Percentiles rank a stretch among this genome's conserved stretches.
Conservation (phyloP, 2,113 vertebrate genomes). For the Sapayoa aenigma region DNA sequence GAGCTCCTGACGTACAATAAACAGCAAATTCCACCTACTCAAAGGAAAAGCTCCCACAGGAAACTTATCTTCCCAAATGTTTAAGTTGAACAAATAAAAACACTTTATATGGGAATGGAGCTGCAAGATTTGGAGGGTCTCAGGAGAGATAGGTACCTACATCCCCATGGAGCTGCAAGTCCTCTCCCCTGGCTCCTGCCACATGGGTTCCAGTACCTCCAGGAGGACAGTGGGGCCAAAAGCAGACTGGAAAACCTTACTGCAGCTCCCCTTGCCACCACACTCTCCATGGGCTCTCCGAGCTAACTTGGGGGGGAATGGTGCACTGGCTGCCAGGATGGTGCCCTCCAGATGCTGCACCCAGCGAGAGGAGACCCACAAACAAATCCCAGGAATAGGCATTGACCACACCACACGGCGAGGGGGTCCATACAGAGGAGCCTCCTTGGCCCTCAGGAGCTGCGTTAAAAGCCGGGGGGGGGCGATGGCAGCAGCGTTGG, state of each 20-base stretch:
- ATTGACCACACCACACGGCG: fast-evolving
- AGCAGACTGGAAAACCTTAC: background rate
- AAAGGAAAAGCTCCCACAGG: background rate
- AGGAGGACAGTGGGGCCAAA: background rate
- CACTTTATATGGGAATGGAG: background rate
- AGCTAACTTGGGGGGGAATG: fast-evolving
- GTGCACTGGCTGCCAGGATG: fast-evolving
- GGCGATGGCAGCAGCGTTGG: background rate
- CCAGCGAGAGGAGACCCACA: fast-evolving
- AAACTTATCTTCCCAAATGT: background rate
- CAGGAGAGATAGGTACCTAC: background rate
- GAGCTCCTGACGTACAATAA: background rate
- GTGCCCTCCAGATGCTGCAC: background rate
- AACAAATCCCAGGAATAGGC: background rate
- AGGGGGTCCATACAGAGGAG: too few relatives aligned
- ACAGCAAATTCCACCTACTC: fast-evolving
- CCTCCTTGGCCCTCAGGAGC: background rate
- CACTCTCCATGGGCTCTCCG: fast-evolving
- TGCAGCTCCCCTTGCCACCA: background rate
- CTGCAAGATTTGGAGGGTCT: background rate
- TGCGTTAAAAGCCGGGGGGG: background rate
- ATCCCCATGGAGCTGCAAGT: background rate
- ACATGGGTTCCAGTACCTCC: background rate
- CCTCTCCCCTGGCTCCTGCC: background rate
- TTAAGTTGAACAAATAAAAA: background rate